These are phyloP conservation scores for Galerucella calmariensis DNA, from an alignment of 2,888 invertebrate genomes.

Conservation along the genomic window DNA sequence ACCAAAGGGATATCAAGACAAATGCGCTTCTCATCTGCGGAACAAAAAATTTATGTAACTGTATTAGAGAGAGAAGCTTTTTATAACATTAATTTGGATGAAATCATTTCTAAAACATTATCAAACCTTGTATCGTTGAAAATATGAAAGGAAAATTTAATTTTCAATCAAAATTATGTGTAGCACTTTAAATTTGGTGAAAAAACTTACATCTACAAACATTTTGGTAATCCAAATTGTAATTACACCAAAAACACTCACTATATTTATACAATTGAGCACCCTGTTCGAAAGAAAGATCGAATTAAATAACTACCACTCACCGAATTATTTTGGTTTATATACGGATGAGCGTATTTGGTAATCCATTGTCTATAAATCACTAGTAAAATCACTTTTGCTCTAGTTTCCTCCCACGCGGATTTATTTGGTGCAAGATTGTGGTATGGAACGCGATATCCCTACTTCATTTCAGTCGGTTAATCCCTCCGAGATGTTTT, in stretches of 20 bases:
- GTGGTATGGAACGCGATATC: slow-evolving; percentile 39
- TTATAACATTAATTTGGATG: no score
- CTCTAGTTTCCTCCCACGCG: slow-evolving; percentile 60
- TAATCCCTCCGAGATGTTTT: slow-evolving; percentile 35
- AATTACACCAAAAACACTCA: slow-evolving; percentile 9
- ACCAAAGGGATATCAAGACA: slow-evolving; percentile 31
- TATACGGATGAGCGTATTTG: slow-evolving; percentile 60
- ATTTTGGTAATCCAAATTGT: slow-evolving; percentile 9
- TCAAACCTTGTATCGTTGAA: no score
- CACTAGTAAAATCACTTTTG: slow-evolving; percentile 58
- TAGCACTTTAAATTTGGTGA: no score
- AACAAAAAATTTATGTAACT: background rate
- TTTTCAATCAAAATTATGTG: no score
- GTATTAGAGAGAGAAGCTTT: background rate
- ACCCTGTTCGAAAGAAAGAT: background rate
- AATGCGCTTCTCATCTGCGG: slow-evolving; percentile 34
- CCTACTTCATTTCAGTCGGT: slow-evolving; percentile 28
- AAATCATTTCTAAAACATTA: no score
- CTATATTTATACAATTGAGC: slow-evolving; percentile 2
- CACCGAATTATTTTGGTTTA: slow-evolving; percentile 60
- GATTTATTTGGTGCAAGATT: slow-evolving; percentile 26
- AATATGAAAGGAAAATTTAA: no score
- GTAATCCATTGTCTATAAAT: slow-evolving; percentile 61
- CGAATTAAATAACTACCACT: slow-evolving; percentile 33
- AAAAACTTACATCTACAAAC: slow-evolving; percentile 5